Evolutionary conservation across 2,888 invertebrate genomes (phyloP).

Genomic region (Ochropleura plecta): DNA sequence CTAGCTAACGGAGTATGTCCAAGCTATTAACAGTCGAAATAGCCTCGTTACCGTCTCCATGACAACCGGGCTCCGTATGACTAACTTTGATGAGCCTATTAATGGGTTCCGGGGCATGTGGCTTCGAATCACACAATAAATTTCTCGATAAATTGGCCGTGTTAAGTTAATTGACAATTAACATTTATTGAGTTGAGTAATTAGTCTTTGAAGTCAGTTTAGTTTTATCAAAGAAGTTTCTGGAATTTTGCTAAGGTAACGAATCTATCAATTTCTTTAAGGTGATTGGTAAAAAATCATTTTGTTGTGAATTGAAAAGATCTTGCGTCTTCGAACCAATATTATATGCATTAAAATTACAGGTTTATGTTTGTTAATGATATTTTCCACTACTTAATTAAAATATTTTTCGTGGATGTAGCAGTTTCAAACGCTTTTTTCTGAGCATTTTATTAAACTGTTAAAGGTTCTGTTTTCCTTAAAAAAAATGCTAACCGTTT

Average conservation of each 20-base stretch:
- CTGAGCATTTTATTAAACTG: too few relatives aligned
- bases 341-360: not conserved
- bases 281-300: not conserved
- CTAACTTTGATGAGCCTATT: slow-evolving; percentile 48
- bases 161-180: slow-evolving; percentile 15
- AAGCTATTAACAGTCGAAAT: slow-evolving; percentile 51
- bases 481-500: too few relatives aligned
- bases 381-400: not conserved
- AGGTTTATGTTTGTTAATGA: not conserved
- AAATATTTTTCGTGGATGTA: too few relatives aligned
- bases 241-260: not conserved
- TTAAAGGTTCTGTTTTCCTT: too few relatives aligned
- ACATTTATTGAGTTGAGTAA: slow-evolving; percentile 4
- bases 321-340: not conserved
- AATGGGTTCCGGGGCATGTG: slow-evolving; percentile 28
- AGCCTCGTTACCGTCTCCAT: slow-evolving; percentile 56
- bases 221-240: not conserved
- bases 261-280: not conserved
- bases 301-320: not conserved
- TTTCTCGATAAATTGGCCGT: slow-evolving; percentile 27
- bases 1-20: slow-evolving; percentile 40
- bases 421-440: too few relatives aligned
- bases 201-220: slow-evolving; percentile 5
- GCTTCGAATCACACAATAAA: slow-evolving; percentile 34
- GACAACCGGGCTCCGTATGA: slow-evolving; percentile 32